These are phyloP conservation scores for Helicolenus hilgendorfi DNA, from an alignment of 2,797 vertebrate species.

Conservation along the genomic window DNA sequence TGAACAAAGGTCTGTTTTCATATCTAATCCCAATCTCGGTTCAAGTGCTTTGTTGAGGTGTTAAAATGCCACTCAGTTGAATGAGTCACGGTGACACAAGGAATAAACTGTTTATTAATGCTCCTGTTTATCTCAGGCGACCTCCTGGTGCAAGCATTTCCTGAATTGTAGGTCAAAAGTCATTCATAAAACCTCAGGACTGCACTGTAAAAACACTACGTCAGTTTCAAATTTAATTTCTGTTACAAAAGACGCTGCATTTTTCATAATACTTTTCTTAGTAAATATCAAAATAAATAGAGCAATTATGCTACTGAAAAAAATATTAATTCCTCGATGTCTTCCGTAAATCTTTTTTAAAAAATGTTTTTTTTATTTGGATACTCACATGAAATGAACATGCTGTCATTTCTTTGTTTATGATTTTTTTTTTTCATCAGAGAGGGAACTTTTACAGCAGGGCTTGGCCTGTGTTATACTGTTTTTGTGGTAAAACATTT, in stretches of 20 bases:
- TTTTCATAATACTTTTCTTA: background rate
- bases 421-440: background rate
- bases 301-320: background rate
- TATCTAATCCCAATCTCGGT: background rate
- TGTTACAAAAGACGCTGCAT: background rate
- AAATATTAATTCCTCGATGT: background rate
- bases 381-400: background rate
- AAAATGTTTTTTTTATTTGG: background rate
- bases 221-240: background rate
- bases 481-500: background rate
- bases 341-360: background rate
- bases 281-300: background rate
- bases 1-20: constrained; percentile 1
- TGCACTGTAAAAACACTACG: background rate
- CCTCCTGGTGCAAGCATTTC: background rate
- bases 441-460: background rate
- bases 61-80: background rate
- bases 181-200: background rate
- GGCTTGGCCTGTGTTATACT: background rate
- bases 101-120: background rate
- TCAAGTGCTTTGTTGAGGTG: background rate
- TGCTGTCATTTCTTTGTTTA: background rate
- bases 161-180: background rate
- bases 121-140: background rate
- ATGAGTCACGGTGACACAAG: background rate